These are phyloP conservation scores for Tychaedon coryphoeus DNA, from an alignment of 2,113 vertebrate species.

Conservation along the genomic window DNA sequence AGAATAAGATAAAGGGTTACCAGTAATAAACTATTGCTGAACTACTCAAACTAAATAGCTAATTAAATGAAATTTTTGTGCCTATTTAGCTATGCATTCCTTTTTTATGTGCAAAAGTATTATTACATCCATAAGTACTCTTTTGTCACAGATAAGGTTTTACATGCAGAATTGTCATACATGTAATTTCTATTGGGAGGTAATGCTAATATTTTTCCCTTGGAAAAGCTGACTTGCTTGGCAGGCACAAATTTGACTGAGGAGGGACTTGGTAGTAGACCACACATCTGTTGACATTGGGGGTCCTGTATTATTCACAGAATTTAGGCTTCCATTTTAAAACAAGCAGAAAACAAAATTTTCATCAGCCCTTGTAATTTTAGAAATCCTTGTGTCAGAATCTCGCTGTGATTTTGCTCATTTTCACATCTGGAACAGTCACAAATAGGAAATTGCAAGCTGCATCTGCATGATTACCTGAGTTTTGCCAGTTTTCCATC, in stretches of 20 bases:
- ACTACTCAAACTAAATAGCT: not conserved
- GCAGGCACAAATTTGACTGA: not conserved
- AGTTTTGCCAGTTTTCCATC: not conserved
- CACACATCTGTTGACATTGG: not conserved
- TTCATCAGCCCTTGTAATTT: not conserved
- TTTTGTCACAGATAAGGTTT: not conserved
- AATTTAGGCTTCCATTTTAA: not conserved
- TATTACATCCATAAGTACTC: not conserved
- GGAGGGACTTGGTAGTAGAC: not conserved
- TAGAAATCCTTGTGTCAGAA: not conserved
- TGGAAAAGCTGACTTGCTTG: not conserved
- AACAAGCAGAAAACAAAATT: not conserved
- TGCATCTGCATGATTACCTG: not conserved
- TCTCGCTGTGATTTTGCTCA: fast-evolving
- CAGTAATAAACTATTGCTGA: not conserved
- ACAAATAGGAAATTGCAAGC: not conserved
- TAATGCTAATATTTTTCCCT: not conserved
- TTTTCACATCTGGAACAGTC: not conserved
- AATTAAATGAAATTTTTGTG: not conserved
- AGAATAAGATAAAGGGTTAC: not conserved
- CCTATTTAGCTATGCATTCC: not conserved
- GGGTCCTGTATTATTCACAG: not conserved
- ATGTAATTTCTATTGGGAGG: not conserved
- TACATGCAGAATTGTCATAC: not conserved
- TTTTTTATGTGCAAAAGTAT: not conserved